Conservation (phyloP, 2,797 vertebrate genomes). For the Myotis daubentonii region DNA sequence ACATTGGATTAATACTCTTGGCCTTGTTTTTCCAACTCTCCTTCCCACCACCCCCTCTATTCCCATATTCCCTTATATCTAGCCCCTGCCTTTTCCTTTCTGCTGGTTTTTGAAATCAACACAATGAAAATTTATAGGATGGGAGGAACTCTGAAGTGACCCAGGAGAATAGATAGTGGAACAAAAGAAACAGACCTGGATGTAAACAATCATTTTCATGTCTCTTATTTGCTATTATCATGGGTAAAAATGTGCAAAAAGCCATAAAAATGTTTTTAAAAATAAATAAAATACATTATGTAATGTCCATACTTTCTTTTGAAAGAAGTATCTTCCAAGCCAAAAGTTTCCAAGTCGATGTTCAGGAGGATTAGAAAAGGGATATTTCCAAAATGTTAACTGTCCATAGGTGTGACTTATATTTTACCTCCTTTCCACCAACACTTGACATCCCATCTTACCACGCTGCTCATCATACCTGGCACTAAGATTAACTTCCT, state of each 20-base stretch:
- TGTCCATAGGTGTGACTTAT: not conserved
- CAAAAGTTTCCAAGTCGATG: not conserved
- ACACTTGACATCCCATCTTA: not conserved
- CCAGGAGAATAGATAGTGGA: not conserved
- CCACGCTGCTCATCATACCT: not conserved
- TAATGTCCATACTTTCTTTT: not conserved
- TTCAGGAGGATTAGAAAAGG: not conserved
- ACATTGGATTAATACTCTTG: not conserved
- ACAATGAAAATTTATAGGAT: not conserved
- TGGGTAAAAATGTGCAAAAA: not conserved
- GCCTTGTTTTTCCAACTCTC: slow-evolving; percentile 2
- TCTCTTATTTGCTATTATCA: not conserved
- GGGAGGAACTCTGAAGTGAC: not conserved
- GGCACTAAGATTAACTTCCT: not conserved
- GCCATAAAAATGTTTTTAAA: not conserved
- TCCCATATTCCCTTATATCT: not conserved
- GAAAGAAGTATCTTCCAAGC: not conserved
- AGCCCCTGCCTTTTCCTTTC: not conserved
- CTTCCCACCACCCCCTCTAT: not conserved
- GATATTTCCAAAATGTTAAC: not conserved
- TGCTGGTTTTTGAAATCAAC: not conserved
- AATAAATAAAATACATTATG: not conserved
- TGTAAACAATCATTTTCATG: not conserved
- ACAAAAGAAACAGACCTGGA: not conserved
- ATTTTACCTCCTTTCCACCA: not conserved